A percentile compares a stretch with the other conserved stretches of the same genome.
phyloP scores from a whole-genome alignment of 2,888 invertebrate species.

The Netelia inedita region DNA sequence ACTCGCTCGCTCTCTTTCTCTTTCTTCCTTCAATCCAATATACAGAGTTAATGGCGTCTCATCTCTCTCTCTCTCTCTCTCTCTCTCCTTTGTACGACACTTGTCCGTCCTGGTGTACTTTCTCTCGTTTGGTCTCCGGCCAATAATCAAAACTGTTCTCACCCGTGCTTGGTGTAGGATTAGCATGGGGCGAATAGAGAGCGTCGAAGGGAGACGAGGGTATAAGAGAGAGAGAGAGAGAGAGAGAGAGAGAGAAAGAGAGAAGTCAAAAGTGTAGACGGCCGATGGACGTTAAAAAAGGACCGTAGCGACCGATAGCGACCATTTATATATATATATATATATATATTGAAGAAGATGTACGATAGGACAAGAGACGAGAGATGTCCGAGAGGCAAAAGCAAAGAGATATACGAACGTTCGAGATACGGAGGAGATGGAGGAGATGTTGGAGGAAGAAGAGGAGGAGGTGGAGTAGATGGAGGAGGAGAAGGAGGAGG shows the following conservation, averaged over 20 bases:
- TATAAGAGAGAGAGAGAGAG: background rate
- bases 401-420: conserved; percentile 5
- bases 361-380: conserved; percentile 11
- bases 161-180: too few relatives aligned
- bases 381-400: background rate
- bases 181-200: too few relatives aligned
- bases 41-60: too few relatives aligned
- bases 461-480: background rate
- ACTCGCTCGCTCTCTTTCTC: background rate
- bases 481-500: conserved; percentile 66
- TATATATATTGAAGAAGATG: background rate
- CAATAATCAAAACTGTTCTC: conserved; percentile 5
- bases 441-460: conserved; percentile 67
- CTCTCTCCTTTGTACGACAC: background rate
- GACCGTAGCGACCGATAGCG: background rate
- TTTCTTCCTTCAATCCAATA: background rate
- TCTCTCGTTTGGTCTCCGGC: conserved; percentile 2
- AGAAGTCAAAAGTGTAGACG: background rate
- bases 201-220: too few relatives aligned
- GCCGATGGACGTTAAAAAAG: conserved; percentile 1
- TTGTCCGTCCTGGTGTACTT: conserved; percentile 17
- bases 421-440: background rate
- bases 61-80: background rate
- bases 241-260: conserved; percentile 10
- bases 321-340: conserved; percentile 2